Evolutionary conservation across 1,140 invertebrate species (phyloP), one percentile per base, ranked within the genome.

Genomic region (Zaprionus nigranus): DNA sequence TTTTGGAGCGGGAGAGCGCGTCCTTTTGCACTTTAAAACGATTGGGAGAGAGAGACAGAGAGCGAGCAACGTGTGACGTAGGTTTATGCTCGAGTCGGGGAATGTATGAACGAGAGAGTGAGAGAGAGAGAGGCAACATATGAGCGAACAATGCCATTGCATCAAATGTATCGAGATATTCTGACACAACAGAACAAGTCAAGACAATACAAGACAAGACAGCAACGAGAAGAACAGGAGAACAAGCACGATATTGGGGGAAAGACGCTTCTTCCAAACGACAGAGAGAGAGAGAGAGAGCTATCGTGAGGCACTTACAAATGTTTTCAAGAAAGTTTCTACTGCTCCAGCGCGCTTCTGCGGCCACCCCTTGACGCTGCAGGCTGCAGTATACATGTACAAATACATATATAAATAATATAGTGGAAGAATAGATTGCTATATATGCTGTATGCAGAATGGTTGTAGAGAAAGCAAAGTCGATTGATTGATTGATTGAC

Each of bases 331-430:
- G 81, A 92, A 85, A 88, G 79, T 81, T 73, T 78, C 72, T 92
- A 92, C 82, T 91, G 87, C 79, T 92, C 91, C 91, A 92, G 90
- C 87, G 82, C 86, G 81, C 79, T 82, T 71, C 86, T 81, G 86
- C 88, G 84, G 83, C 80, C 82, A 83, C 86, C 87, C 79, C 91
- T 92, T 82, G 91, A 79, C 82, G 91, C 78, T 90, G 80, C 72
- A 72, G 87, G 91, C 91, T 92, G 86, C 78, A 85, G 86, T 90
- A 84, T 78, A 91, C 82, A 91, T 82, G 75, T 87, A 91, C 80
- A 90, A 79, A 83, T 81, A 88, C 79, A 84, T 69, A 76, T 67
- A 61, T 75, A 60, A 88, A 86, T 81, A 76, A 87, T 92, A 85
- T 90, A 91, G 90, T 87, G 88, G 81, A 91, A 86, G 90, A 81